Conservation (phyloP, 2,888 invertebrate genomes). For the Teleogryllus oceanicus region DNA sequence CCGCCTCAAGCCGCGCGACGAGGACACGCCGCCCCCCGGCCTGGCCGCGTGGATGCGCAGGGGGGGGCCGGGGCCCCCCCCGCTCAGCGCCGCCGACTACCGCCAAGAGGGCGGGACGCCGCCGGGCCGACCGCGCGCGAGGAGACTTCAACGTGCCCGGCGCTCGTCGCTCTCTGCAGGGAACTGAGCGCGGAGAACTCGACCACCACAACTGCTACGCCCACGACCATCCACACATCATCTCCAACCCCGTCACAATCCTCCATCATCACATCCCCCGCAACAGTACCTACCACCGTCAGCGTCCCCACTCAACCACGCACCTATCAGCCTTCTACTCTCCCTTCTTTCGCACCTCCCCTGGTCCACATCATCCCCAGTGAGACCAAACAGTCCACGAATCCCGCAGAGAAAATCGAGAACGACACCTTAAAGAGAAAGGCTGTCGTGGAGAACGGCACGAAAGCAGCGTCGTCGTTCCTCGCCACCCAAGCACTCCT, state of each 20-base stretch:
- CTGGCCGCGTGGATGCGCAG: slow-evolving; percentile 65
- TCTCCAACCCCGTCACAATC: not conserved
- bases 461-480: not conserved
- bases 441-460: not conserved
- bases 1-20: slow-evolving; percentile 45
- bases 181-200: not conserved
- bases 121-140: slow-evolving; percentile 25
- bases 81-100: slow-evolving; percentile 26
- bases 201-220: not conserved
- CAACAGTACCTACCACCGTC: not conserved
- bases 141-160: slow-evolving; percentile 29
- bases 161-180: not conserved
- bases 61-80: no score
- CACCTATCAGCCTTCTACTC: no score
- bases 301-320: no score
- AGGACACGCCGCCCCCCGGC: slow-evolving; percentile 54
- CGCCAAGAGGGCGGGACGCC: not conserved
- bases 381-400: not conserved
- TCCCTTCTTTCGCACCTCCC: not conserved
- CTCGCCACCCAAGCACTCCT: not conserved
- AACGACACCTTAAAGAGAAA: not conserved
- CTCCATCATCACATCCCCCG: not conserved
- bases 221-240: not conserved
- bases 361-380: not conserved
- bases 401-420: not conserved